Conservation (phyloP, 2,113 vertebrate species). For the Notarius lentiginosus region DNA sequence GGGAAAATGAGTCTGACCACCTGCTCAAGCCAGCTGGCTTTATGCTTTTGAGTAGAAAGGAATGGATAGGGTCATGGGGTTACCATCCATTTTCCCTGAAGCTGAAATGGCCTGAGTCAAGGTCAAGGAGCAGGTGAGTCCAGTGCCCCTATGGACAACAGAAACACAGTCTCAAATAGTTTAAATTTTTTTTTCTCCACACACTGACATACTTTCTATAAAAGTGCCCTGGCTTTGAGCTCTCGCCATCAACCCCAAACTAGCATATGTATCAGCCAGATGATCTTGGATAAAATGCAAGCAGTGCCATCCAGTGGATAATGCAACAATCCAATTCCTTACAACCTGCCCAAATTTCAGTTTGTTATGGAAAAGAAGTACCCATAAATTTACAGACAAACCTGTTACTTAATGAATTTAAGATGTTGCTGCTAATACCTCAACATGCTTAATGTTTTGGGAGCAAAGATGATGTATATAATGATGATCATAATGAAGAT, state of each 20-base stretch:
- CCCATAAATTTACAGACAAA: slow-evolving; percentile 14
- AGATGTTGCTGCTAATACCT: slow-evolving; percentile 8
- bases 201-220: slow-evolving; percentile 19
- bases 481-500: not conserved
- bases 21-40: slow-evolving; percentile 70
- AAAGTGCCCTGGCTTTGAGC: slow-evolving; percentile 9
- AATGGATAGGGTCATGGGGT: slow-evolving; percentile 64
- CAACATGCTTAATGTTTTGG: slow-evolving; percentile 8
- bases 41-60: slow-evolving; percentile 61
- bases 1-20: slow-evolving; percentile 68
- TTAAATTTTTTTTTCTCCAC: slow-evolving; percentile 34
- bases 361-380: slow-evolving; percentile 15
- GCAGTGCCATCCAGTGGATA: slow-evolving; percentile 49
- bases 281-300: slow-evolving; percentile 29
- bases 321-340: slow-evolving; percentile 37
- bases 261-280: slow-evolving; percentile 39
- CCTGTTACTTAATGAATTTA: slow-evolving; percentile 8
- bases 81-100: slow-evolving; percentile 59
- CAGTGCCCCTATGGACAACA: slow-evolving; percentile 55
- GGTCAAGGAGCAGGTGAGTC: slow-evolving; percentile 68
- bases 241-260: slow-evolving; percentile 24
- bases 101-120: slow-evolving; percentile 64
- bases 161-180: slow-evolving; percentile 39
- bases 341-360: not conserved
- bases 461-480: not conserved